These are phyloP conservation scores for Rousettus madagascariensis DNA, from an alignment of 2,797 vertebrate genomes.

Conservation along the genomic window DNA sequence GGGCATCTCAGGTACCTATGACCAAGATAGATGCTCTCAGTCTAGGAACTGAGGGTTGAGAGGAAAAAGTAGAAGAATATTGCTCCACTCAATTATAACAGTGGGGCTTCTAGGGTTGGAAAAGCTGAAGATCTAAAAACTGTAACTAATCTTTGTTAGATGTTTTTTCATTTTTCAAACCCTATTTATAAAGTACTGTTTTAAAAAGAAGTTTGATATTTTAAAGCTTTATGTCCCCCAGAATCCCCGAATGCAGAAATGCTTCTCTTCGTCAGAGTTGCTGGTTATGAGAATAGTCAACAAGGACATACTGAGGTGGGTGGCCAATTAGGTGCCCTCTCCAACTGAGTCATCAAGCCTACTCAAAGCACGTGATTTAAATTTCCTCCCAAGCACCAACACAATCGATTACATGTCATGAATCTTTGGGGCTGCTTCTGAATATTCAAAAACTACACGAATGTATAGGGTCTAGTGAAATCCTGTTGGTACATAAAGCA, in stretches of 20 bases:
- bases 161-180: neutral
- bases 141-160: neutral
- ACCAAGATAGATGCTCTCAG: neutral
- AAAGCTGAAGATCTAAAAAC: neutral
- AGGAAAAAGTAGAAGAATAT: fast-evolving
- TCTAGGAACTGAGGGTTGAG: neutral
- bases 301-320: neutral
- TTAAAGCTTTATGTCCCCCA: neutral
- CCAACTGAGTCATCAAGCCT: neutral
- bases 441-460: neutral
- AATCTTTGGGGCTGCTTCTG: neutral
- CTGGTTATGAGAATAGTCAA: neutral
- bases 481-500: neutral
- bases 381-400: neutral
- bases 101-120: neutral
- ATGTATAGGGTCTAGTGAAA: neutral
- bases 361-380: neutral
- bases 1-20: neutral
- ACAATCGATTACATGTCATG: neutral
- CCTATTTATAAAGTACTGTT: neutral
- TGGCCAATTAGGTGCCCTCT: neutral
- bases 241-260: neutral
- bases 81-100: neutral
- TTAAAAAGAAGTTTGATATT: neutral
- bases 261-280: neutral